Conservation (phyloP, 1,140 invertebrate genomes). For the Gonioctena quinquepunctata region DNA sequence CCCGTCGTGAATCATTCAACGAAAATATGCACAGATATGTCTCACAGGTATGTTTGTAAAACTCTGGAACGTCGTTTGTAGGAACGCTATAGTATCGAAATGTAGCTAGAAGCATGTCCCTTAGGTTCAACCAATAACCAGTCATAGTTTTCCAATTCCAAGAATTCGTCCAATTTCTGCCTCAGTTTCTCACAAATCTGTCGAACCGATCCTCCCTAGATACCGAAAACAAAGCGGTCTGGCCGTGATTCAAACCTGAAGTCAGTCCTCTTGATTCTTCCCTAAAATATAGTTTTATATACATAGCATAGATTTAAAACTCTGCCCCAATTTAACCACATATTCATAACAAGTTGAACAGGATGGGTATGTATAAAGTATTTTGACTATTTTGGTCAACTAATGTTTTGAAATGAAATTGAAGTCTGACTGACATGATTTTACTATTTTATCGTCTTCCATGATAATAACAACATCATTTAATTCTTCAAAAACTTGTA, state of each 20-base stretch:
- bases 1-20: background rate
- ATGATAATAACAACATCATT: too few species aligned
- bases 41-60: conserved; percentile 90
- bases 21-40: conserved; percentile 23
- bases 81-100: conserved; percentile 95
- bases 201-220: conserved; percentile 94
- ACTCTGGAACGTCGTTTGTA: conserved; percentile 88
- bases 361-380: too few species aligned
- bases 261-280: conserved; percentile 48
- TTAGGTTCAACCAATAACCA: conserved; percentile 89
- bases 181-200: conserved; percentile 95
- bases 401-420: too few species aligned
- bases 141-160: conserved; percentile 92
- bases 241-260: conserved; percentile 57
- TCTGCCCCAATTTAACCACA: too few species aligned
- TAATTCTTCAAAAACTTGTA: too few species aligned
- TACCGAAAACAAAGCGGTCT: conserved; percentile 86
- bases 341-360: too few species aligned
- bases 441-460: too few species aligned
- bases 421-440: too few species aligned
- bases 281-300: too few species aligned
- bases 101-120: conserved; percentile 91
- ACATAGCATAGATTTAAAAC: too few species aligned
- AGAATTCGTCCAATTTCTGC: conserved; percentile 93
- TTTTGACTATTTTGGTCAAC: too few species aligned